A percentile compares a stretch with the other conserved stretches of the same genome.
These are phyloP conservation scores for Phalloptychus januarius DNA, from an alignment of 2,797 vertebrate genomes.

Conservation along the genomic window DNA sequence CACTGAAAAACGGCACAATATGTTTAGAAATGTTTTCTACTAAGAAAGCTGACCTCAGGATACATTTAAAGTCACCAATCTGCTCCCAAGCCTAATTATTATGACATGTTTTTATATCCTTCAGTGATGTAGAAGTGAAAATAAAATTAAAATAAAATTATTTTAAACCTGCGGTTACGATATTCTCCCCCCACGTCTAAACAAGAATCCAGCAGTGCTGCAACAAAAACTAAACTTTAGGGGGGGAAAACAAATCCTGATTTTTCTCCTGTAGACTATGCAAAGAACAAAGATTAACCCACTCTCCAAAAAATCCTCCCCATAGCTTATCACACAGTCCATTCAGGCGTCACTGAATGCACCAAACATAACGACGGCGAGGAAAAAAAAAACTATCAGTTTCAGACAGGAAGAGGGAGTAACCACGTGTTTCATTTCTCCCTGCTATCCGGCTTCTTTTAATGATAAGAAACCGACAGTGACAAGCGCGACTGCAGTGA, in stretches of 20 bases:
- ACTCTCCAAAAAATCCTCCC: constrained; percentile 32
- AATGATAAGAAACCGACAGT: constrained; percentile 51
- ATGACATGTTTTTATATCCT: constrained; percentile 8
- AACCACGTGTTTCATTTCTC: constrained; percentile 37
- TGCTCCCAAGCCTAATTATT: constrained; percentile 31
- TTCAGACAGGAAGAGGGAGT: constrained; percentile 33
- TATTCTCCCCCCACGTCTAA: constrained; percentile 9
- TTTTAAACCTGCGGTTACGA: constrained; percentile 4
- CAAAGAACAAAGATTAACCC: constrained; percentile 35
- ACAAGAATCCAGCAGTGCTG: constrained; percentile 30
- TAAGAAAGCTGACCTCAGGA: constrained; percentile 21
- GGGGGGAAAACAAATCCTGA: constrained; percentile 33
- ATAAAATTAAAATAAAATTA: neutral
- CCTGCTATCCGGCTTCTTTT: constrained; percentile 46
- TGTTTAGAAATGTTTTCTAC: constrained; percentile 20
- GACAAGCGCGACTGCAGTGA: constrained; percentile 46
- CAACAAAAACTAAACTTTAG: constrained; percentile 28
- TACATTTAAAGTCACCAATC: constrained; percentile 35
- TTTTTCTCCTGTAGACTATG: constrained; percentile 31
- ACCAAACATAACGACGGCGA: neutral
- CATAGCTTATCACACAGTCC: constrained; percentile 43
- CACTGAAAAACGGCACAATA: constrained; percentile 11
- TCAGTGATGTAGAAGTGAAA: constrained; percentile 7
- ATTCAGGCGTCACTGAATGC: constrained; percentile 35
- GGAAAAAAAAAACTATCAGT: constrained; percentile 28